These are phyloP conservation scores for Himalopsyche japonica DNA, from an alignment of 2,888 invertebrate genomes.

Conservation along the genomic window DNA sequence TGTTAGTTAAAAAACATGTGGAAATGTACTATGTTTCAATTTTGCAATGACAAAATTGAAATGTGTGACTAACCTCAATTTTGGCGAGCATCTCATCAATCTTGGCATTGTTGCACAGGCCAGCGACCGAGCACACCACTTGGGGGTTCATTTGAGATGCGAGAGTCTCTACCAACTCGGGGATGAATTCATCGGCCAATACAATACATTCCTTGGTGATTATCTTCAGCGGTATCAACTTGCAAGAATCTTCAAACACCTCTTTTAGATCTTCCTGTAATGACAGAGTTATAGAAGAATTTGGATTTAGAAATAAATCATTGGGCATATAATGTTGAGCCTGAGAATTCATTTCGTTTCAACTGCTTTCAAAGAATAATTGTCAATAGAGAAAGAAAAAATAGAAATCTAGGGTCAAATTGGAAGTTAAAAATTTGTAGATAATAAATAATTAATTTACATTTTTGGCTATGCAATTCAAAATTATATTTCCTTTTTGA, in stretches of 20 bases:
- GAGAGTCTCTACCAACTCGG: constrained; percentile 83
- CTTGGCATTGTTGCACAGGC: constrained; percentile 78
- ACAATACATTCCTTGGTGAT: constrained; percentile 76
- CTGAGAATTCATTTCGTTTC: no score
- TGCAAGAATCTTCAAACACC: constrained; percentile 88
- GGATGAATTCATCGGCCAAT: constrained; percentile 82
- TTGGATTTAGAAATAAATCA: not conserved
- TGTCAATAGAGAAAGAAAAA: no score
- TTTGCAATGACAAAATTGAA: no score
- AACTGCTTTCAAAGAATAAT: no score
- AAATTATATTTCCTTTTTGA: no score
- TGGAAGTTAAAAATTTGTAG: no score
- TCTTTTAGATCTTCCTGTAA: constrained; percentile 76
- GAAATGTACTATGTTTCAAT: no score
- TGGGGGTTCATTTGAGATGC: constrained; percentile 91
- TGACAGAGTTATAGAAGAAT: not conserved
- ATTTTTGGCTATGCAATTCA: no score
- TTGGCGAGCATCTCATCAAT: constrained; percentile 69
- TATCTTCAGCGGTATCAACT: constrained; percentile 73
- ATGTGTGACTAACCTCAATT: not conserved
- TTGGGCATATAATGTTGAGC: no score
- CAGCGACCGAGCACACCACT: constrained; percentile 84
- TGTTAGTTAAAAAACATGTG: no score
- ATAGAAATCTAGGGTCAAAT: no score
- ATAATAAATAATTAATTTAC: no score